phyloP scores from a whole-genome alignment of 2,888 invertebrate species.

The Troides helena region DNA sequence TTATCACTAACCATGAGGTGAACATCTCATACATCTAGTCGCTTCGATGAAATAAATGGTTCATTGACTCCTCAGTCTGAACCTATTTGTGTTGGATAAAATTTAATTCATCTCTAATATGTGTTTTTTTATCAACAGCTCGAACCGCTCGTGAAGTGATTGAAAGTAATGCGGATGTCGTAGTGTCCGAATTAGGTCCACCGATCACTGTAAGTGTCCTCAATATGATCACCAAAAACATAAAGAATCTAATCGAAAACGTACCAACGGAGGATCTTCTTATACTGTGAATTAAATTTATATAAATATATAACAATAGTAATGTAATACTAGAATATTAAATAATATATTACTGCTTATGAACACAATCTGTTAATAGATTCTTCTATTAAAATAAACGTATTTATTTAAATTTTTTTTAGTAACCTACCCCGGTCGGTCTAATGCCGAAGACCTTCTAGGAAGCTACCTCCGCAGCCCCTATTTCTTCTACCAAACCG shows the following conservation, averaged over 20 bases:
- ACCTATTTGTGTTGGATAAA: neutral
- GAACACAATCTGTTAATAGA: neutral
- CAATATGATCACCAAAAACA: slow-evolving; percentile 32
- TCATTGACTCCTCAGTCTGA: too few relatives aligned
- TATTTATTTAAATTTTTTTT: neutral
- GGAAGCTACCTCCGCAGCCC: too few relatives aligned
- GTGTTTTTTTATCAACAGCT: slow-evolving; percentile 45
- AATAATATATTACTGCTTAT: neutral
- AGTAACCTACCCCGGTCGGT: too few relatives aligned
- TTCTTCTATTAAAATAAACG: neutral
- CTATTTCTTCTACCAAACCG: too few relatives aligned
- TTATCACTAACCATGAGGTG: too few relatives aligned
- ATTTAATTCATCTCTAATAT: neutral
- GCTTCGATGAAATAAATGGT: too few relatives aligned
- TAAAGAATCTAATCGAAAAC: slow-evolving; percentile 38
- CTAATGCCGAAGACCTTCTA: too few relatives aligned
- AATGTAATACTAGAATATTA: too few relatives aligned
- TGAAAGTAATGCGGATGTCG: slow-evolving; percentile 45
- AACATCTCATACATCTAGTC: too few relatives aligned
- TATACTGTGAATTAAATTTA: neutral
- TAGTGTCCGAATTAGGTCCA: slow-evolving; percentile 50
- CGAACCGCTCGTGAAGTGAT: slow-evolving; percentile 49
- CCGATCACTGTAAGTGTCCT: slow-evolving; percentile 44
- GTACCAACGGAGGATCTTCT: slow-evolving; percentile 42
- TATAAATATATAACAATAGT: too few relatives aligned